These are phyloP conservation scores for Diarsia brunnea DNA, from an alignment of 2,888 invertebrate species.

Conservation along the genomic window DNA sequence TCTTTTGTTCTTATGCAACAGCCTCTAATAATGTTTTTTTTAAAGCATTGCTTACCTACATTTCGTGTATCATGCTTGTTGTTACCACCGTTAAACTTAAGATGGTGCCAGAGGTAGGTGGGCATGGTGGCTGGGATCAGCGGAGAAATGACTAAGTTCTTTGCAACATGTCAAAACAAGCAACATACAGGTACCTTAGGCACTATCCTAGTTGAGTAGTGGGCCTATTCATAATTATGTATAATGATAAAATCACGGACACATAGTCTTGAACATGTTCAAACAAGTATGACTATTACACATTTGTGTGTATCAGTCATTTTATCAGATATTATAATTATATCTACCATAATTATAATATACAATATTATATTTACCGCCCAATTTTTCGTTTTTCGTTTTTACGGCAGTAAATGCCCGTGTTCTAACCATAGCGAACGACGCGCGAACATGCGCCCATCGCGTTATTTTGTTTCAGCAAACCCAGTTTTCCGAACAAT, in stretches of 20 bases:
- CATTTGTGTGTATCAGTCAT: constrained; percentile 12
- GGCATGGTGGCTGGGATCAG: no score
- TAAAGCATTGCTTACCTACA: not conserved
- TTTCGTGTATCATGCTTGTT: not conserved
- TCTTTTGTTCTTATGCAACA: not conserved
- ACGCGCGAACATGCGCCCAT: not conserved
- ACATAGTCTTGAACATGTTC: not conserved
- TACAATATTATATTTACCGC: not conserved
- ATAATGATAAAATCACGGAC: constrained; percentile 22
- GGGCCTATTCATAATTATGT: not conserved
- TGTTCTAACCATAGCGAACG: not conserved
- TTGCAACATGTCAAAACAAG: not conserved
- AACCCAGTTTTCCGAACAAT: not conserved
- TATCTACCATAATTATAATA: not conserved
- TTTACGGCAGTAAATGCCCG: not conserved
- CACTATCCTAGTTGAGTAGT: not conserved
- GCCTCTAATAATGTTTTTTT: constrained; percentile 7
- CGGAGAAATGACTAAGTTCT: not conserved
- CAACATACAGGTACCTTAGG: not conserved
- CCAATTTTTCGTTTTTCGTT: not conserved
- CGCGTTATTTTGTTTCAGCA: not conserved
- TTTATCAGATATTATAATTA: constrained; percentile 13
- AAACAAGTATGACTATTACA: not conserved
- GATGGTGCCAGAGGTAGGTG: not conserved
- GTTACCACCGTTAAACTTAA: not conserved